Conservation (phyloP, 2,797 vertebrate species). For the Parauchenoglanis punctatus region DNA sequence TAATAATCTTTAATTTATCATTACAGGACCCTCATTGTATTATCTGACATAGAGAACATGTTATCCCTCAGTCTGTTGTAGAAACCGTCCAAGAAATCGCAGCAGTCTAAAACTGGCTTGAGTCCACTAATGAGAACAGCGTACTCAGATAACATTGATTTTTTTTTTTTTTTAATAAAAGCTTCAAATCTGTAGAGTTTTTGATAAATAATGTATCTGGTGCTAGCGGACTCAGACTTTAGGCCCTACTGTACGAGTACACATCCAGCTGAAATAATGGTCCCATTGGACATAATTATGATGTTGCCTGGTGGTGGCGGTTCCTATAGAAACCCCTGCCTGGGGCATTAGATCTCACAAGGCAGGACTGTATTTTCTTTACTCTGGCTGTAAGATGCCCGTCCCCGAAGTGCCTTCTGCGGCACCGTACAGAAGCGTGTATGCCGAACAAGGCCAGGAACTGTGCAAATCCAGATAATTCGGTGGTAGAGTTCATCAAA, state of each 20-base stretch:
- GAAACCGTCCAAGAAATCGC: neutral
- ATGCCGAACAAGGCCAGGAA: neutral
- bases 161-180: neutral
- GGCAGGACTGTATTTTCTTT: conserved; percentile 53
- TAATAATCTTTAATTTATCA: neutral
- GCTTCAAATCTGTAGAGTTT: conserved; percentile 1
- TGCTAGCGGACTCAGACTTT: neutral
- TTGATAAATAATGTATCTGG: conserved; percentile 1
- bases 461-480: conserved; percentile 7
- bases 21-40: neutral
- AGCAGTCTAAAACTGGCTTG: neutral
- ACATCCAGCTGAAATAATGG: conserved; percentile 46
- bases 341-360: conserved; percentile 55
- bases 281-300: conserved; percentile 76
- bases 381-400: conserved; percentile 54
- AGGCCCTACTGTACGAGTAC: neutral
- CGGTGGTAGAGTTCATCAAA: conserved; percentile 31
- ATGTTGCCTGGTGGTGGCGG: conserved; percentile 69
- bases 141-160: neutral
- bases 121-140: neutral
- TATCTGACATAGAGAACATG: neutral
- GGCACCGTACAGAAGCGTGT: neutral
- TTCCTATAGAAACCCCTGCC: conserved; percentile 80
- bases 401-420: conserved; percentile 46
- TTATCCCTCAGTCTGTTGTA: neutral